Evolutionary conservation across 1,140 invertebrate genomes (phyloP), one percentile per base, ranked within the genome.

Genomic region (Zophobas atratus): DNA sequence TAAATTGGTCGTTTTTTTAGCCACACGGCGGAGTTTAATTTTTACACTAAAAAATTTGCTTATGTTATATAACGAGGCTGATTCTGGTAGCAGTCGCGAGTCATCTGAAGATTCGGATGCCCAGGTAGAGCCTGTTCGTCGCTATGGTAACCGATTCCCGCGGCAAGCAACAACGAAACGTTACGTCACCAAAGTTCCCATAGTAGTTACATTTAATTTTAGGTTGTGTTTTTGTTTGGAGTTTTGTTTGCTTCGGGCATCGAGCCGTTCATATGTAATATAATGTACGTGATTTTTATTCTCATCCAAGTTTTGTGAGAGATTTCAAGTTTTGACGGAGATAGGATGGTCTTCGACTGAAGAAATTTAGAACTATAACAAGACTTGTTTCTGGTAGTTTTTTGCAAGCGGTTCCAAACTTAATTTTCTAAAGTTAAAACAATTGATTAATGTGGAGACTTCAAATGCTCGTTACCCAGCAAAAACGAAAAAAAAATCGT

Each of bases 81-180:
- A 39, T 63, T 41, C 35, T 63, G 60, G 39, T 63, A 63, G 35
- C 8, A 43, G 35, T 63, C 35, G 57, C 34, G 73, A 60, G 57
- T 75, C 55, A 39, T 48, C 73, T 5, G 49, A 35, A 75, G 73
- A 43, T 20, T 46, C n/a, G 39, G 43, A 39, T 72, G 49, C 73
- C 55, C 73, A 75, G 73, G 55, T 75, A 63, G 36, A 75, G 53
- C 71, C 71, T 56, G 71, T 74, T 74, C 73, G 79, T 80, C 46
- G 71, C 73, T 70, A 80, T 80, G 71, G 79, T 33, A 75, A 80
- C 76, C 35, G 77, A 77, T 49, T 77, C 79, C 79, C 75, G 72
- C 79, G 72, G 79, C 76, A 53, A 80, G 75, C 76, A 77, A 77
- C 79, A 77, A 80, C 60, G 71, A 80, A 77, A 51, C 79, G 70